Evolutionary conservation across 2,113 vertebrate genomes (phyloP), one percentile per base, ranked within the genome.

Genomic region (Burhinus oedicnemus): DNA sequence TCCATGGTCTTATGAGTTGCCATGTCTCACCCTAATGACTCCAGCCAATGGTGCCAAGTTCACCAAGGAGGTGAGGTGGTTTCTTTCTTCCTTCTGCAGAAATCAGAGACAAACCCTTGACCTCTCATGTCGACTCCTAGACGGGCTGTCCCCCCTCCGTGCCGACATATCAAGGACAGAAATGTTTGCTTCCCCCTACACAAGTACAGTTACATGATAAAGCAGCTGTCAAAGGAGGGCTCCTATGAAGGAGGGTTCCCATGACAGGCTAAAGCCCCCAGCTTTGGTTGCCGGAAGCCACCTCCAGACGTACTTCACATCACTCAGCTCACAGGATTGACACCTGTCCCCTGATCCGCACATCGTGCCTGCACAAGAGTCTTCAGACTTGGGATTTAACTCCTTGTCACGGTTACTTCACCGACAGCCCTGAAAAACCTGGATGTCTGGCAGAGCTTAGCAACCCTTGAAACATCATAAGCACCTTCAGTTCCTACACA

Each of bases 311-410:
- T 19, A 64, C 5, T 54, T 70, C 18, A 20, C 34, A 26, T 42
- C 5, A 0, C 38, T 74, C 65, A 64, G 29, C 20, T 91, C 54
- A 22, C 64, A 30, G 2, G 2, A 15, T 3, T 2, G 0, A 15
- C 1, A 1, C 20, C 51, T 38, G 11, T 38, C 22, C 36, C 34
- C 36, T 32, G 20, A 54, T 32, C 55, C 6, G 1, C 38, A 40
- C 32, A 13, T 12, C 0, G 0, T 45, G 64, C 58, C 60, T 5
- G 0, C 2, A 0, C 6, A 15, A 13, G 19, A 18, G 20, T 10
- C 38, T 40, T 54, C 23, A 30, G 29, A 25, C 13, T 22, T 21
- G 38, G 27, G 25, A 42, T 80, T 91, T 69, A 64, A 42, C 36
- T 70, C 82, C 62, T 77, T 54, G 18, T 32, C 57, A 14, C 0